Evolutionary conservation across 2,113 vertebrate species (phyloP), one percentile per base, ranked within the genome.

Genomic region (Amphiprion percula): DNA sequence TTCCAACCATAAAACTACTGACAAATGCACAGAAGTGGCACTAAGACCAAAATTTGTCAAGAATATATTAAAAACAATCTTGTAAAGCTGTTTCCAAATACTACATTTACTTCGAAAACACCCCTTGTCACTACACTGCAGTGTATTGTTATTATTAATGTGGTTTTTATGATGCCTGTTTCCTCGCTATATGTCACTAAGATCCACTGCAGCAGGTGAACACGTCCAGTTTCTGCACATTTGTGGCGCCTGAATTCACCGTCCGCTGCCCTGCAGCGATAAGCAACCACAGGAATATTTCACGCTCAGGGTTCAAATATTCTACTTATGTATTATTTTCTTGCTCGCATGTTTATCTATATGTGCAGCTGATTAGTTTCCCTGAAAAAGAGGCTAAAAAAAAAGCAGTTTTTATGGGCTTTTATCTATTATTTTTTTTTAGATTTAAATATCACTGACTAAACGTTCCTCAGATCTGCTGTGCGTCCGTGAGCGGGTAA

Each of bases 201-300:
- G 17, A 19, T 59, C 7, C 16, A 50, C 10, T 28, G 44, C 19
- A 64, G 17, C 19, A 12, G 6, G 65, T 23, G 17, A 58, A 61
- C n/a, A 37, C 64, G n/a, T 55, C 37, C 39, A 28, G 28, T 68
- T 74, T 49, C 41, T 52, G 16, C 19, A 53, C 11, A 61, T 68
- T 50, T 59, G 17, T 9, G 54, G 26, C 4, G 14, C 53, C 14
- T 58, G n/a, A 73, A 69, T 68, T 52, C 39, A 28, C n/a, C n/a
- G 11, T 44, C 39, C 19, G 23, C 41, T 63, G 50, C 1, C 26
- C 11, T n/a, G 37, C 49, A 60, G 33, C 1, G 39, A 59, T 15
- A 53, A 33, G 50, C 10, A 47, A 23, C 33, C 30, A 2, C 28
- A 61, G 39, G 5, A 70, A 64, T 60, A 59, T 60, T 24, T 16